Evolutionary conservation across 2,113 vertebrate species (phyloP).

Genomic region (Paramisgurnus dabryanus): DNA sequence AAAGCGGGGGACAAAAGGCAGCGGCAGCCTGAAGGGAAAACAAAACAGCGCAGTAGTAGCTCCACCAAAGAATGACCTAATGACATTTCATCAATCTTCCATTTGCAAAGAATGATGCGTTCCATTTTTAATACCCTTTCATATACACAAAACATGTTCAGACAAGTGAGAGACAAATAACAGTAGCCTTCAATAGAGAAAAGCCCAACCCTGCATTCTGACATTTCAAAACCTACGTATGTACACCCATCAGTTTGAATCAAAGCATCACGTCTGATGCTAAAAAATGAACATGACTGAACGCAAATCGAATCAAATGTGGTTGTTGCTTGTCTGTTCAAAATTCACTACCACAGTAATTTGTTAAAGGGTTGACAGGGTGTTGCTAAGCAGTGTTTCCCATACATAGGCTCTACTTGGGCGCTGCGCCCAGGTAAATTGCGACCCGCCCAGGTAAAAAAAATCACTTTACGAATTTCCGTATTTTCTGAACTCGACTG

Average conservation of each 20-base stretch:
- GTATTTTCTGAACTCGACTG: no score
- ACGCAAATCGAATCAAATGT: background rate
- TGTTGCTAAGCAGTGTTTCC: no score
- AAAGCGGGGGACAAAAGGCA: background rate
- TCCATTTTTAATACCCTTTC: constrained; percentile 24
- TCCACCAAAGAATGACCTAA: constrained; percentile 36
- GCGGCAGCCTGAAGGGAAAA: constrained; percentile 3
- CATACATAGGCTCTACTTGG: no score
- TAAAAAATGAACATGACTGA: background rate
- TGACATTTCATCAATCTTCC: constrained; percentile 39
- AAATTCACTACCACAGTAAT: no score
- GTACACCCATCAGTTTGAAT: constrained; percentile 22
- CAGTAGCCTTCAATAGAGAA: background rate
- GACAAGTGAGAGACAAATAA: constrained; percentile 32
- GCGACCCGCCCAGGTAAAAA: no score
- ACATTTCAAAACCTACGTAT: constrained; percentile 8
- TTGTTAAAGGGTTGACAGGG: no score
- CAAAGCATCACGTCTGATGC: background rate
- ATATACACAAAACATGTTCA: constrained; percentile 34
- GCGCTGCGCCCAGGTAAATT: no score
- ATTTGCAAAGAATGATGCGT: constrained; percentile 28
- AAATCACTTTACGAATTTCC: no score
- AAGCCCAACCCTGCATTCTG: background rate
- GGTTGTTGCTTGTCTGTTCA: no score
- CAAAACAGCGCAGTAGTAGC: background rate